Conservation (phyloP, 2,888 invertebrate genomes). For the Plagodis dolabraria region DNA sequence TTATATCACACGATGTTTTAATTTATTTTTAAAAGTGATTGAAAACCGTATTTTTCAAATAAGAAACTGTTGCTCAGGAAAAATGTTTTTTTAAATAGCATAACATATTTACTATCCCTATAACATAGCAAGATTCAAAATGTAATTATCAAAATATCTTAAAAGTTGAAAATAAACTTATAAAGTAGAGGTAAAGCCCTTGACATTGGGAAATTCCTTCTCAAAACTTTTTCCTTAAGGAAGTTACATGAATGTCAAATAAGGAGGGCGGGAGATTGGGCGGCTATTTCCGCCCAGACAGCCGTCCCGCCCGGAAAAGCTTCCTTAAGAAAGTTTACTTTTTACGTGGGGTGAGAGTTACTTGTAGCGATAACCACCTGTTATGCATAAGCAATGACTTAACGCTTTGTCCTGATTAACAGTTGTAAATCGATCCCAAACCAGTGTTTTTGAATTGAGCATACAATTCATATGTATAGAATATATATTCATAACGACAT, state of each 20-base stretch:
- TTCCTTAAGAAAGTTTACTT: constrained; percentile 68
- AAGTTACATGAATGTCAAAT: constrained; percentile 75
- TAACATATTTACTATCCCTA: no score
- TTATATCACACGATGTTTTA: constrained; percentile 61
- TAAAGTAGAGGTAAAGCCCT: constrained; percentile 55
- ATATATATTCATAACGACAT: no score
- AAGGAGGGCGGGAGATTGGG: constrained; percentile 71
- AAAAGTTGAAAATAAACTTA: constrained; percentile 50
- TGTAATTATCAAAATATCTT: background rate
- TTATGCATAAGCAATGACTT: constrained; percentile 9
- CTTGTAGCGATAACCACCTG: constrained; percentile 32
- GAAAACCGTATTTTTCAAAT: background rate
- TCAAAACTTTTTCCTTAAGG: constrained; percentile 75
- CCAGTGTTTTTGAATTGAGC: no score
- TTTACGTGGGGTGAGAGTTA: constrained; percentile 44
- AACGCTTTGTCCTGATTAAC: background rate
- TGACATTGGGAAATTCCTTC: constrained; percentile 67
- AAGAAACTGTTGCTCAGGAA: no score
- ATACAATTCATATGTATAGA: no score
- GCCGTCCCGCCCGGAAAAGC: constrained; percentile 57
- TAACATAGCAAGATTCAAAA: background rate
- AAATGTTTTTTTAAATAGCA: no score
- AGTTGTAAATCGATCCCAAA: background rate
- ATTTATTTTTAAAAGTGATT: constrained; percentile 22
- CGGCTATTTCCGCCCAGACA: constrained; percentile 68